Base-by-base conservation (phyloP, 2,797 vertebrate species). In the Etheostoma perlongum region DNA sequence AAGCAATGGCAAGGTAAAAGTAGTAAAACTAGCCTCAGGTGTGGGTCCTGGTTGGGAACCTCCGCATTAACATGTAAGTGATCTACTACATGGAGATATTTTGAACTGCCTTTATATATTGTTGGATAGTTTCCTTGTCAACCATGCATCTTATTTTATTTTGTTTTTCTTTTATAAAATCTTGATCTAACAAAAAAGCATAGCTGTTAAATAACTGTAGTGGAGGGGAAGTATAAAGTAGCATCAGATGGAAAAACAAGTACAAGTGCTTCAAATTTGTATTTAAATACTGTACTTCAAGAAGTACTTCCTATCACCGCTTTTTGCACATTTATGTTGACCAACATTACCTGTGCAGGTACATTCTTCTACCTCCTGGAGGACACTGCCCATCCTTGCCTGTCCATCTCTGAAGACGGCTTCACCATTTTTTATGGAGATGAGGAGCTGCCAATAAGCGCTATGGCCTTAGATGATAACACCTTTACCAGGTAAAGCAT, bases 341-440 rank as follows among this genome's bases (percentile, higher is more conserved):
- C 1, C 3, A 7, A 23, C 3, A 2, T 48, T 52, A 36, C 70
- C 25, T 71, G 48, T 73, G 2, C 91, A 99, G 98, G 98, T 42
- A 98, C 97, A 1, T 95, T 89, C 79, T 98, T 99, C 82, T 94
- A 94, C 69, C 95, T 99, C 57, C 88, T 96, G 15, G 94, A 96
- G 90, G 96, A 97, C 55, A 97, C 96, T 0, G 96, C 97, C 42
- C 98, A 99, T 48, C 97, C 97, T 1, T 95, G 95, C 67, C 93
- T 99, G 76, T 96, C 96, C 0, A 85, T 99, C 77, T 96, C 97
- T 21, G 95, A 96, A 33, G 97, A 99, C 0, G 95, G 97, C 70
- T 95, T 98, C 85, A 97, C 95, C 2, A 94, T 97, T 49, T 93
- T 94, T 46, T 96, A 97, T 4, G 92, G 92, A 9, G 94, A 97